Conservation (phyloP, 92 coral and sea anemone genomes). For the Phymanthus crucifer region DNA sequence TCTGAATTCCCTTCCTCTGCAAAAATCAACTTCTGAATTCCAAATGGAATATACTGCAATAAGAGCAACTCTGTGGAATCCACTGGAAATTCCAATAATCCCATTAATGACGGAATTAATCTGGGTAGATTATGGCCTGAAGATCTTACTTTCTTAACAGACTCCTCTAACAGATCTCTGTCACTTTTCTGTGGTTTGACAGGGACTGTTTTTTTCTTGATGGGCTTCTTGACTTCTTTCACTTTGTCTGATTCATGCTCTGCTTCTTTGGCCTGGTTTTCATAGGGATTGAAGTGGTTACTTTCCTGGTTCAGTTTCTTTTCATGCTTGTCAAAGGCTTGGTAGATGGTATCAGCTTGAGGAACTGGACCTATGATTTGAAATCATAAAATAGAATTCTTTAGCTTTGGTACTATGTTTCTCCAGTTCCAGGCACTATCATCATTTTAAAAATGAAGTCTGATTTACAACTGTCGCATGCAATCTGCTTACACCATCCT, state of each 20-base stretch:
- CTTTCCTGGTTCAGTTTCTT: conserved; percentile 45
- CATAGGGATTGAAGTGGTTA: conserved; percentile 44
- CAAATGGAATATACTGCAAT: too few relatives aligned
- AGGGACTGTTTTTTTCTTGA: conserved; percentile 52
- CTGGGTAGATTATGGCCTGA: background rate
- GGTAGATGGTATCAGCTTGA: conserved; percentile 79
- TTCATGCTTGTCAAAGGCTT: conserved; percentile 67
- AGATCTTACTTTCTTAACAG: conserved; percentile 50
- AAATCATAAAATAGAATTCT: background rate
- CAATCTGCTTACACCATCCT: too few relatives aligned
- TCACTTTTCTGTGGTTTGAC: conserved; percentile 72
- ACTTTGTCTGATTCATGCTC: conserved; percentile 46
- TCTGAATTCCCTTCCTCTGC: too few relatives aligned
- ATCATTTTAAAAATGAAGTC: too few relatives aligned
- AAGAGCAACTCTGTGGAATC: too few relatives aligned
- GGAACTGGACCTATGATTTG: conserved; percentile 71
- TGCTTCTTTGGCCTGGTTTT: conserved; percentile 34
- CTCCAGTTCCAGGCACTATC: too few relatives aligned
- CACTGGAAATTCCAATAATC: too few relatives aligned
- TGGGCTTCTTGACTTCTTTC: conserved; percentile 44
- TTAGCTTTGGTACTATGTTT: background rate
- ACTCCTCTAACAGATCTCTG: conserved; percentile 63
- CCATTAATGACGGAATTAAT: too few relatives aligned
- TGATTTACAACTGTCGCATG: too few relatives aligned
- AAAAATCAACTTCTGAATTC: too few relatives aligned